These are phyloP conservation scores for Cantharis rufa DNA, from an alignment of 2,888 invertebrate genomes.

Conservation along the genomic window DNA sequence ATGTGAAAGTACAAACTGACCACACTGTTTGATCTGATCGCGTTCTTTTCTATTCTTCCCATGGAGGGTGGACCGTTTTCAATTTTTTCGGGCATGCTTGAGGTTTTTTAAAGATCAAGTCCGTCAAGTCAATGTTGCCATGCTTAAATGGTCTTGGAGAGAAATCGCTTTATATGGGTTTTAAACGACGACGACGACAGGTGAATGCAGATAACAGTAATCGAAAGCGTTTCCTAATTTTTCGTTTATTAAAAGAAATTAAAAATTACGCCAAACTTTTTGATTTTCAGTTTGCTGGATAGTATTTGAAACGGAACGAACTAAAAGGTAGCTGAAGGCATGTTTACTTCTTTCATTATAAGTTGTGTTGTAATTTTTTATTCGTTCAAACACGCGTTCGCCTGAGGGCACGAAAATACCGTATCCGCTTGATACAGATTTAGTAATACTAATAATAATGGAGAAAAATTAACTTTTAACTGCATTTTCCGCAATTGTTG, in stretches of 20 bases:
- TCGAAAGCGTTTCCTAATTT: too few species aligned
- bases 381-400: conserved; percentile 12
- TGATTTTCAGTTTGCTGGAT: background rate
- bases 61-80: background rate
- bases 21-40: background rate
- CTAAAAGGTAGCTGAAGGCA: background rate
- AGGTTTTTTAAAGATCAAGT: background rate
- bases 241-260: background rate
- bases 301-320: background rate
- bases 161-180: background rate
- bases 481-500: background rate
- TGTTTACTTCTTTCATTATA: conserved; percentile 1
- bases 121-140: background rate
- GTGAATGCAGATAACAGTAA: background rate
- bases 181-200: background rate
- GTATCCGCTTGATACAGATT: conserved; percentile 9
- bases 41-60: background rate
- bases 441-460: conserved; percentile 3
- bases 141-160: background rate
- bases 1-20: background rate
- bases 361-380: background rate
- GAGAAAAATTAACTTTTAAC: background rate
- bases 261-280: background rate
- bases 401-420: background rate
- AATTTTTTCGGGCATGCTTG: background rate